Evolutionary conservation across 2,797 vertebrate genomes (phyloP).

Genomic region (Rhyacichthys aspro): DNA sequence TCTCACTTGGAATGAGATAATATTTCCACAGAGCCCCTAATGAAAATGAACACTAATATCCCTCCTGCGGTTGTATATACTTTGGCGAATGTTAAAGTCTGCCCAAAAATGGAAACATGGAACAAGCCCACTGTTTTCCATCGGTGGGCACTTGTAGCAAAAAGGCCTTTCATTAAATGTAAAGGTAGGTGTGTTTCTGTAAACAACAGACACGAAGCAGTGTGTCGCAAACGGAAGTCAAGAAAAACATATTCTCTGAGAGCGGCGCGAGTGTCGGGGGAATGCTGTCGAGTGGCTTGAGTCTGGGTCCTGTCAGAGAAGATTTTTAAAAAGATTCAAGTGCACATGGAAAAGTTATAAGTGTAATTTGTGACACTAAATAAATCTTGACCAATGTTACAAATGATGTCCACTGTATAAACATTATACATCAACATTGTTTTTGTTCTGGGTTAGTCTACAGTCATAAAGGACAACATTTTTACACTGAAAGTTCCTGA

Average conservation of each 20-base stretch:
- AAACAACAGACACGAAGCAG: not conserved
- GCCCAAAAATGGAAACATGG: conserved; percentile 7
- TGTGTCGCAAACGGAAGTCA: not conserved
- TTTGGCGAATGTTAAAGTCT: conserved; percentile 1
- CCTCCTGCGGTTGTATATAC: not conserved
- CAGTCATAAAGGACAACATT: too few relatives aligned
- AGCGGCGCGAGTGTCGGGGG: not conserved
- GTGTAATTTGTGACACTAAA: too few relatives aligned
- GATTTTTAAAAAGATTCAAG: too few relatives aligned
- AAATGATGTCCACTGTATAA: too few relatives aligned
- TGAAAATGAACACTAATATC: conserved; percentile 6
- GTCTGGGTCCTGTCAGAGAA: too few relatives aligned
- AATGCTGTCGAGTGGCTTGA: not conserved
- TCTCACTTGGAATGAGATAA: not conserved
- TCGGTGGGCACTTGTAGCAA: not conserved
- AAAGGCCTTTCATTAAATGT: not conserved
- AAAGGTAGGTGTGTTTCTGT: not conserved
- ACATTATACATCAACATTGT: too few relatives aligned
- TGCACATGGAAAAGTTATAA: too few relatives aligned
- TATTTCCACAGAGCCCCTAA: not conserved
- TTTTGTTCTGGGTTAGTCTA: too few relatives aligned
- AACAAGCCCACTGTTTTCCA: not conserved
- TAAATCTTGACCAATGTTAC: too few relatives aligned
- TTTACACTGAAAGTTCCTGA: too few relatives aligned
- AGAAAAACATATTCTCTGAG: not conserved